Base-by-base conservation (phyloP, 2,888 invertebrate genomes). In the Amphimallon solstitiale region DNA sequence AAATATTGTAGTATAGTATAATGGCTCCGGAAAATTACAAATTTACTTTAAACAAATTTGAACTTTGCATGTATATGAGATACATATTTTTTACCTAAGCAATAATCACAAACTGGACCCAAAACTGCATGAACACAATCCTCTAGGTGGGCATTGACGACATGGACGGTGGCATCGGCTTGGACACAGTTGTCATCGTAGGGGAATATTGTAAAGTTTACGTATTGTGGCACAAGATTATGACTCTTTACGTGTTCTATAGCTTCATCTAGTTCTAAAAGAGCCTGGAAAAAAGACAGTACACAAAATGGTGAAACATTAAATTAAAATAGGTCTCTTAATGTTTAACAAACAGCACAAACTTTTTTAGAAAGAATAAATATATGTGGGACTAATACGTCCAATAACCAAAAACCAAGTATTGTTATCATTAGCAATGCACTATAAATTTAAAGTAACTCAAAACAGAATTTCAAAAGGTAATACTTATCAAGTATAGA, bases 21-120 rank as follows among this genome's bases (percentile, higher is more conserved):
- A 23, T 23, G 23, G 23, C 23, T 23, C 5, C 2, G 2, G 23
- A 23, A 23, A 23, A 23, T 23, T 23, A 2, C 23, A 23, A 23
- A 23, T 23, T 23, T 23, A 23, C n/a, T n/a, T n/a, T n/a, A n/a
- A n/a, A n/a, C n/a, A n/a, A n/a, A n/a, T n/a, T n/a, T n/a, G 9
- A n/a, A 2, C 10, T 38, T 2, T n/a, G 38, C 9, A 38, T 38
- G 9, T 38, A n/a, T 2, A 38, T n/a, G 2, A 38, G 2, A 38
- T 21, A 29, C 19, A 6, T 23, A 19, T 14, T 37, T 85, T 89
- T 87, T 82, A 94, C 94, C 93, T 60, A 93, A 81, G 23, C 91
- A 89, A 79, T 90, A 93, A 76, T 94, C 94, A 74, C 94, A 94
- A 0, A 90, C 86, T 0, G 93, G 92, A 7, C 94, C 94, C 73